Conservation (phyloP, 2,113 vertebrate species). For the Seriola rivoliana region DNA sequence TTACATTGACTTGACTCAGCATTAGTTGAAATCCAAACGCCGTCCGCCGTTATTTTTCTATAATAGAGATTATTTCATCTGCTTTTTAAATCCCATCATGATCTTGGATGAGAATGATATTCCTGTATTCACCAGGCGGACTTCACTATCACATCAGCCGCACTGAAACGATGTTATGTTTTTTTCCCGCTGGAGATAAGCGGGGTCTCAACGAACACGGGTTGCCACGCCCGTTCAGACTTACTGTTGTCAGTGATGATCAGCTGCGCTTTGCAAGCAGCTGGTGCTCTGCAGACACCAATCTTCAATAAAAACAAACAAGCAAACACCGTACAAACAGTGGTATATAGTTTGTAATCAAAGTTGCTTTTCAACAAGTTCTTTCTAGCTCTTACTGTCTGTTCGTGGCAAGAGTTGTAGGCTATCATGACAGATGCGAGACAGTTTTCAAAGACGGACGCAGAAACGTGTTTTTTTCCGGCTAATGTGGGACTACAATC, state of each 20-base stretch:
- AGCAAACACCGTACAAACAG: too few relatives aligned
- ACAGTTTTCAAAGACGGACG: too few relatives aligned
- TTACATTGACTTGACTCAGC: not conserved
- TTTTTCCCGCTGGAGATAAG: slow-evolving; percentile 39
- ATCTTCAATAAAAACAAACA: not conserved
- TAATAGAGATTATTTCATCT: not conserved
- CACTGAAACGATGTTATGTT: not conserved
- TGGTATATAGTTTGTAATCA: too few relatives aligned
- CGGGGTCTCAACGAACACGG: not conserved
- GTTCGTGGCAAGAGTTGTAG: not conserved
- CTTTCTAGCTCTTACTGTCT: not conserved
- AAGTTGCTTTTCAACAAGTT: not conserved
- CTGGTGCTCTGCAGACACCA: not conserved
- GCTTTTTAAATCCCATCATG: not conserved
- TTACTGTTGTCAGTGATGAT: slow-evolving; percentile 16
- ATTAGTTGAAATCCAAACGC: not conserved
- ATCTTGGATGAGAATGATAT: not conserved
- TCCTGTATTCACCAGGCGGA: too few relatives aligned
- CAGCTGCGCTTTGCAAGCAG: slow-evolving; percentile 3
- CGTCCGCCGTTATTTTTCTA: not conserved
- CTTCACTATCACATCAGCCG: not conserved
- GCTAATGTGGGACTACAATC: not conserved
- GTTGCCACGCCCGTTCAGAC: slow-evolving; percentile 7
- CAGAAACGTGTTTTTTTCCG: not conserved
- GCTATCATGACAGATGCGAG: not conserved